Percentiles rank a stretch among this genome's conserved stretches.
These are phyloP conservation scores for Tetragnatha versicolor DNA, from an alignment of 1,140 invertebrate genomes.

Conservation along the genomic window DNA sequence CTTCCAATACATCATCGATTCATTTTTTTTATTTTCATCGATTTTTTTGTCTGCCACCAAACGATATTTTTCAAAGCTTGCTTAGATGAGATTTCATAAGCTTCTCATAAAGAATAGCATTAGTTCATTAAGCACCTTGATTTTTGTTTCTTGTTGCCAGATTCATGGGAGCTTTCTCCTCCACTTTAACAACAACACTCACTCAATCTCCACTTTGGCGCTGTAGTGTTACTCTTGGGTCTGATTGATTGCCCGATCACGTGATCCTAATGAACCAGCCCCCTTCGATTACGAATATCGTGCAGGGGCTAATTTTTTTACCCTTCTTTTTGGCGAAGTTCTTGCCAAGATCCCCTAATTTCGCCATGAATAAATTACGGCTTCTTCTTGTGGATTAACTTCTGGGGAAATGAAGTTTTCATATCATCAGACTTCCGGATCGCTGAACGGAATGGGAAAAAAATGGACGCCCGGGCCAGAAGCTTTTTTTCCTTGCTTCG, in stretches of 20 bases:
- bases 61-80: conserved; percentile 3
- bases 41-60: not conserved
- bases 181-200: too few species aligned
- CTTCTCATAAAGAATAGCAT: conserved; percentile 5
- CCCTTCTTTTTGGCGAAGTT: too few species aligned
- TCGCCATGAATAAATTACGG: conserved; percentile 18
- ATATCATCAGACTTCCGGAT: not conserved
- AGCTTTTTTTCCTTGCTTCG: not conserved
- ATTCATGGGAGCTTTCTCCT: not conserved
- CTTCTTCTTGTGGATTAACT: conserved; percentile 20
- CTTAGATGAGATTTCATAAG: not conserved
- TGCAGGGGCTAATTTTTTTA: conserved; percentile 15
- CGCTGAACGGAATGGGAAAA: not conserved
- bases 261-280: conserved; percentile 29
- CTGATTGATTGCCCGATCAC: conserved; percentile 26
- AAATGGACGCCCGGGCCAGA: not conserved
- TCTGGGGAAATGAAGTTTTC: conserved; percentile 6
- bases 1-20: conserved; percentile 16
- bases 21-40: not conserved
- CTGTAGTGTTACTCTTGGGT: too few species aligned
- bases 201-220: too few species aligned
- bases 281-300: not conserved
- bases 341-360: not conserved
- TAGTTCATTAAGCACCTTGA: conserved; percentile 13
- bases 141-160: not conserved